A percentile compares a stretch with the other conserved stretches of the same genome.
These are phyloP conservation scores for Triplophysa dalaica DNA, from an alignment of 2,113 vertebrate genomes.

Conservation along the genomic window DNA sequence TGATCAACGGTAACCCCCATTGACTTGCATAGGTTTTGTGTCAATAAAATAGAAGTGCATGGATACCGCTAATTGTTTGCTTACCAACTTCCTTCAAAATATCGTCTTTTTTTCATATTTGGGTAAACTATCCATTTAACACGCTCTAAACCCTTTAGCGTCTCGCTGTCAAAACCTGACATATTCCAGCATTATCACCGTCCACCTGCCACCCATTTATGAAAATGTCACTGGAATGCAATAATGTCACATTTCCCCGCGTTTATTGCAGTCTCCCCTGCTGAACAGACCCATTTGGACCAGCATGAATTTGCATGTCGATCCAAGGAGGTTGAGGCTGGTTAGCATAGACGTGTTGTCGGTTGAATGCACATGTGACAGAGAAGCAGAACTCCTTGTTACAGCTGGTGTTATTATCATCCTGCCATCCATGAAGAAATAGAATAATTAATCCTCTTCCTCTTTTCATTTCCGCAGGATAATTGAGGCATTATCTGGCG, in stretches of 20 bases:
- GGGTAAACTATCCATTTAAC: neutral
- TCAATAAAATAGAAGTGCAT: no score
- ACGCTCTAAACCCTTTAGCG: neutral
- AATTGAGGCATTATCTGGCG: constrained; percentile 34
- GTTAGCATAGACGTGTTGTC: neutral
- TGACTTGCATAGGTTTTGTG: no score
- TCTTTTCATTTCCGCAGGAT: constrained; percentile 27
- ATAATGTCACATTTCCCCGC: neutral
- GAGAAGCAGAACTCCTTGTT: constrained; percentile 15
- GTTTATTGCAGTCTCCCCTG: neutral
- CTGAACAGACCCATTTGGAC: neutral
- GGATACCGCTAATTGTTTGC: no score
- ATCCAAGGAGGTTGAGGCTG: neutral
- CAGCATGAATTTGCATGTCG: neutral
- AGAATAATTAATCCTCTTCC: constrained; percentile 43
- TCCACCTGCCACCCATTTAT: neutral
- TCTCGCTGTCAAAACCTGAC: neutral
- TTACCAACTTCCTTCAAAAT: no score
- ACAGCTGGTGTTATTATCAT: constrained; percentile 39
- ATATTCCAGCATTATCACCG: neutral
- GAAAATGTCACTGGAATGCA: neutral
- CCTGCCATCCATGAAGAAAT: constrained; percentile 29
- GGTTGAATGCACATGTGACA: neutral
- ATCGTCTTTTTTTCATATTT: no score
- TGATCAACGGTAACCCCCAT: no score